These are phyloP conservation scores for Thalassaphorura encarpata DNA, from an alignment of 1,140 invertebrate species.

Conservation along the genomic window DNA sequence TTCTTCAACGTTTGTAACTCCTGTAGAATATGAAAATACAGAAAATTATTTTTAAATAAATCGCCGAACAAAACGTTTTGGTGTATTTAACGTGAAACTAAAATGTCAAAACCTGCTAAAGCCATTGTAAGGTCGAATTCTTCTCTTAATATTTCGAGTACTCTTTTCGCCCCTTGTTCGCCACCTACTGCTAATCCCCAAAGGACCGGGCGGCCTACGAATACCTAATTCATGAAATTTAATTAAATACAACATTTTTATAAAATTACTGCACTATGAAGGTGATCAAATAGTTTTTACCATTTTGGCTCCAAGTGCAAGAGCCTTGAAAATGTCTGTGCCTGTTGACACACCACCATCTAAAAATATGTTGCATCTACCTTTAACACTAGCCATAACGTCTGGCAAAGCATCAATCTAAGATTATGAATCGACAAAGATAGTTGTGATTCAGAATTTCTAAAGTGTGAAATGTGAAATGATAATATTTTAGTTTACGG, in stretches of 20 bases:
- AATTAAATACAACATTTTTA: too few relatives aligned
- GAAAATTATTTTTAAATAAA: too few relatives aligned
- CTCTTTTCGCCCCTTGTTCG: conserved; percentile 59
- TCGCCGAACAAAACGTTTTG: too few relatives aligned
- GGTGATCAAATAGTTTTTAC: too few relatives aligned
- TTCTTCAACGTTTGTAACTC: too few relatives aligned
- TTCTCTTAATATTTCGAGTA: conserved; percentile 59
- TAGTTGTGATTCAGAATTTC: too few relatives aligned
- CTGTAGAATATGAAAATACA: too few relatives aligned
- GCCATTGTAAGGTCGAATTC: conserved; percentile 69
- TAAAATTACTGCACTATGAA: too few relatives aligned
- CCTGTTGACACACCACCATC: conserved; percentile 39
- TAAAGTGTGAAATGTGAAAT: too few relatives aligned
- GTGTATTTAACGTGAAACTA: too few relatives aligned
- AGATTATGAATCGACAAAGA: not conserved
- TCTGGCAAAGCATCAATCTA: not conserved
- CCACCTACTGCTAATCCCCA: conserved; percentile 75
- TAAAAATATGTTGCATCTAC: conserved; percentile 55
- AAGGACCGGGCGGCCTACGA: conserved; percentile 61
- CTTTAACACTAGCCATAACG: not conserved
- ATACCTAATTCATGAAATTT: not conserved
- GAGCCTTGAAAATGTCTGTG: conserved; percentile 44
- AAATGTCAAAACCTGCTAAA: too few relatives aligned
- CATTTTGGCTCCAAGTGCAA: conserved; percentile 42
- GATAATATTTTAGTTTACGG: conserved; percentile 42